phyloP scores from a whole-genome alignment of 2,113 vertebrate species.

The Miniopterus natalensis region DNA sequence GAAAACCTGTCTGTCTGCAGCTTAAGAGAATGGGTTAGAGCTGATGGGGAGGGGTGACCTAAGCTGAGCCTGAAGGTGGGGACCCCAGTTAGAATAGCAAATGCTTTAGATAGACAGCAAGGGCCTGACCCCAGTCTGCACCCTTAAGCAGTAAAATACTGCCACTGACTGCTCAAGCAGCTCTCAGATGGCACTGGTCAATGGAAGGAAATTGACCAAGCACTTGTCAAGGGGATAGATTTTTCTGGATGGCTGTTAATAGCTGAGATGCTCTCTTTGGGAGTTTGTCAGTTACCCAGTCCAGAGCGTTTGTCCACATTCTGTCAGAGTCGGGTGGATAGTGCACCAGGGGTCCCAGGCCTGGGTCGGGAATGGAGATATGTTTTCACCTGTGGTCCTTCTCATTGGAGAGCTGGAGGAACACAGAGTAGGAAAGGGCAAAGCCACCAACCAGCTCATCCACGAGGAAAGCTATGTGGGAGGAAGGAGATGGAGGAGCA shows the following conservation, averaged over 20 bases:
- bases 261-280: background rate
- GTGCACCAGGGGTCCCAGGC: rapidly evolving
- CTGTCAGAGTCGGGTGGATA: background rate
- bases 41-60: background rate
- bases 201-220: background rate
- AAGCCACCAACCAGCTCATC: background rate
- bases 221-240: background rate
- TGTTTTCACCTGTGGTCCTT: rapidly evolving
- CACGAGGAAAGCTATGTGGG: rapidly evolving
- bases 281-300: background rate
- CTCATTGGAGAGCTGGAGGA: background rate
- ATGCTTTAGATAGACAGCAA: background rate
- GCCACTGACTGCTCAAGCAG: background rate
- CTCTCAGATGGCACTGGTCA: background rate
- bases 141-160: background rate
- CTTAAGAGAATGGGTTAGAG: background rate
- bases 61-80: background rate
- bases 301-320: background rate
- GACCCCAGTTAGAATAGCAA: background rate
- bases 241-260: background rate
- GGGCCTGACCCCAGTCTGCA: background rate
- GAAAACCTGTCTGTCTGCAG: background rate
- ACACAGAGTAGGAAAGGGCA: background rate
- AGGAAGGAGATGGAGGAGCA: background rate
- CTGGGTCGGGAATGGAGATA: background rate